These are phyloP conservation scores for Oncopeltus fasciatus DNA, from an alignment of 1,140 invertebrate genomes.

Conservation along the genomic window DNA sequence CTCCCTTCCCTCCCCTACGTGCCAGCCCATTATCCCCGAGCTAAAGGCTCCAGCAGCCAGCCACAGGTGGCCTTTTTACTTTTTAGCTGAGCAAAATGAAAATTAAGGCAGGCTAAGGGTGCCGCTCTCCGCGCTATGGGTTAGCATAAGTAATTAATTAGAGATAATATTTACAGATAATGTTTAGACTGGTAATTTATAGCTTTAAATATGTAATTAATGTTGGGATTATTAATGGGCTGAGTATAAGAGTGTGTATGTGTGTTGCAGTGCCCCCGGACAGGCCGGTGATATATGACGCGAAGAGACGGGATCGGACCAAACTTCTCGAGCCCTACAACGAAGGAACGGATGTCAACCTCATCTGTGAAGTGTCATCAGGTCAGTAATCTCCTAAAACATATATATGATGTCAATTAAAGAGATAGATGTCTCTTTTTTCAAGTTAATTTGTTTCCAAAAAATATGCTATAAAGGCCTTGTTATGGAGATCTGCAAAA, in stretches of 20 bases:
- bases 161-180: constrained; percentile 14
- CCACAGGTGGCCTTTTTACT: no score
- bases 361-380: constrained; percentile 75
- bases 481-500: no score
- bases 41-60: no score
- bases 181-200: constrained; percentile 13
- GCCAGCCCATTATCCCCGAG: no score
- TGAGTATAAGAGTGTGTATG: constrained; percentile 21
- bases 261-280: constrained; percentile 61
- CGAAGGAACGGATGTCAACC: constrained; percentile 64
- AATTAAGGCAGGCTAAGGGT: no score
- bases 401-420: no score
- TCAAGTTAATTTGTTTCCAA: no score
- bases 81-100: no score
- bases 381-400: no score
- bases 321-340: constrained; percentile 72
- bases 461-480: no score
- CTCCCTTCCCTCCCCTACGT: no score
- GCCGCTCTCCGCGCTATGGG: neutral
- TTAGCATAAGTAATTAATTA: constrained; percentile 16
- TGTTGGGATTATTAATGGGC: constrained; percentile 4
- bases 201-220: constrained; percentile 15
- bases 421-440: no score
- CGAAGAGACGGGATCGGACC: constrained; percentile 57
- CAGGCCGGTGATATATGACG: constrained; percentile 71